Conservation (phyloP, 2,797 vertebrate genomes). For the Erpetoichthys calabaricus region DNA sequence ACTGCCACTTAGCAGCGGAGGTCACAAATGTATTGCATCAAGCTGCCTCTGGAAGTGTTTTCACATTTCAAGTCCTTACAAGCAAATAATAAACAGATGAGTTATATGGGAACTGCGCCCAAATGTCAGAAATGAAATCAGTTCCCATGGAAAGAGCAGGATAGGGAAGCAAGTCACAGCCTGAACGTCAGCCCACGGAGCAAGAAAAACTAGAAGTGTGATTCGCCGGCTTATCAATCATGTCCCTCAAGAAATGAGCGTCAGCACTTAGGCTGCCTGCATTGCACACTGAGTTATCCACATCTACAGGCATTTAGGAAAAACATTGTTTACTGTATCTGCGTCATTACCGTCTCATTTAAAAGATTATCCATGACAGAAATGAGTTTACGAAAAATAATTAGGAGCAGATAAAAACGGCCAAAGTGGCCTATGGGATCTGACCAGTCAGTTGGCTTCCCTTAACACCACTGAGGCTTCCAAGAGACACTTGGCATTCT, state of each 20-base stretch:
- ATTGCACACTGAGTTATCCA: too few relatives aligned
- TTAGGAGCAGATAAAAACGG: too few relatives aligned
- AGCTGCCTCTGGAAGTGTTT: constrained; percentile 4
- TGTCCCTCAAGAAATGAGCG: neutral
- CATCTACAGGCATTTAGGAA: too few relatives aligned
- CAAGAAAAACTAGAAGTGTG: constrained; percentile 2
- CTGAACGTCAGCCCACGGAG: constrained; percentile 28
- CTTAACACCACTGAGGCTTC: too few relatives aligned
- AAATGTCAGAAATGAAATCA: constrained; percentile 32
- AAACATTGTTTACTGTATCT: too few relatives aligned
- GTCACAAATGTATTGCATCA: neutral
- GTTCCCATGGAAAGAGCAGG: constrained; percentile 45
- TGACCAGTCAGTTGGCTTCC: too few relatives aligned
- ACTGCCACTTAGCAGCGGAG: neutral
- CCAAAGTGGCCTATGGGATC: too few relatives aligned
- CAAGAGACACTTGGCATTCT: too few relatives aligned
- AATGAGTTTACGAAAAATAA: too few relatives aligned
- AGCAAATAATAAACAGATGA: constrained; percentile 68
- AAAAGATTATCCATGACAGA: too few relatives aligned
- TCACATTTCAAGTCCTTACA: constrained; percentile 51
- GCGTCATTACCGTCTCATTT: too few relatives aligned
- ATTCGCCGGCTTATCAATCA: neutral
- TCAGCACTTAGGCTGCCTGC: too few relatives aligned
- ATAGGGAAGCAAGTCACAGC: constrained; percentile 40
- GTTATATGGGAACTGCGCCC: constrained; percentile 48